Conservation (phyloP, 1,140 invertebrate species). For the Drosophila insularis region DNA sequence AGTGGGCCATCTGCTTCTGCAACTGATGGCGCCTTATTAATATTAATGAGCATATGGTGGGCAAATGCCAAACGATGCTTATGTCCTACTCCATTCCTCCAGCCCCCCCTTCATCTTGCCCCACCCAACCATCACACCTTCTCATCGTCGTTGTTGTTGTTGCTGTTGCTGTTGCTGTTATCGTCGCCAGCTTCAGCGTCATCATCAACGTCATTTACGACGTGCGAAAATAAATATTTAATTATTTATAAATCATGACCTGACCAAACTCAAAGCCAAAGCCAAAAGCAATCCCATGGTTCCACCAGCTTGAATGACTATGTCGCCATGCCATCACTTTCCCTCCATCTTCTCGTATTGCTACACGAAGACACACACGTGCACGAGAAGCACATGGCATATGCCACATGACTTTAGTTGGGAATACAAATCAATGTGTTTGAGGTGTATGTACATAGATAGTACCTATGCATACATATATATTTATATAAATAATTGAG, state of each 20-base stretch:
- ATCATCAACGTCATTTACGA: conserved; percentile 65
- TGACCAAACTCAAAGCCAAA: conserved; percentile 26
- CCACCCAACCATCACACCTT: background rate
- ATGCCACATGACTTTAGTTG: conserved; percentile 1
- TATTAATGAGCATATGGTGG: conserved; percentile 73
- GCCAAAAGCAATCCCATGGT: background rate
- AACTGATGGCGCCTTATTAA: conserved; percentile 62
- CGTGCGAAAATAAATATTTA: conserved; percentile 79
- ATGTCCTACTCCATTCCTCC: no score
- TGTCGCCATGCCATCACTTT: conserved; percentile 15
- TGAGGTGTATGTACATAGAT: conserved; percentile 22
- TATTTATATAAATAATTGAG: conserved; percentile 31
- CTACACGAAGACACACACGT: background rate
- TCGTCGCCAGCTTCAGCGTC: conserved; percentile 7
- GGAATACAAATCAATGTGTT: no score
- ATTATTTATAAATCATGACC: conserved; percentile 79
- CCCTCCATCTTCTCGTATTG: background rate
- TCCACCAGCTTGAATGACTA: conserved; percentile 5
- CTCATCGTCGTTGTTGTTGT: background rate
- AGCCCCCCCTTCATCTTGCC: background rate
- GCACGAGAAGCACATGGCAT: background rate
- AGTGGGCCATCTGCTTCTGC: conserved; percentile 32
- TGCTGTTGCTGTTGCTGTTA: background rate
- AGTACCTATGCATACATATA: no score
- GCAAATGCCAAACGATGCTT: conserved; percentile 35